Conservation (phyloP, 2,113 vertebrate species). For the Eira barbara region DNA sequence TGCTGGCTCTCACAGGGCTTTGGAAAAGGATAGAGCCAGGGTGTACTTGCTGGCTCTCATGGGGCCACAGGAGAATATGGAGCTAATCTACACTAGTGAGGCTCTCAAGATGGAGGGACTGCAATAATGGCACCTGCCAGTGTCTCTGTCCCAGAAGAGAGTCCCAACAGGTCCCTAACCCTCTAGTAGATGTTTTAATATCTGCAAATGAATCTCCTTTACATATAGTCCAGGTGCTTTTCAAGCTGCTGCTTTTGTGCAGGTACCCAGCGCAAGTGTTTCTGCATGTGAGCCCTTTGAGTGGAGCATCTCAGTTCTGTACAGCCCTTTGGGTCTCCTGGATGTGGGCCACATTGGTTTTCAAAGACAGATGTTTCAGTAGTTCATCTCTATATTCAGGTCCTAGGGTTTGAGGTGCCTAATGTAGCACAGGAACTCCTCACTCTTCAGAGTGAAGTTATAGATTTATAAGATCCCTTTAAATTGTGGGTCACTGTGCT, state of each 20-base stretch:
- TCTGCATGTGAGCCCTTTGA: background rate
- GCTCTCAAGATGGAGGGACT: background rate
- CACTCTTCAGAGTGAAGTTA: background rate
- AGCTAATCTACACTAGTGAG: background rate
- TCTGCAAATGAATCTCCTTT: background rate
- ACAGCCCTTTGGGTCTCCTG: background rate
- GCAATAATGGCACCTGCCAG: background rate
- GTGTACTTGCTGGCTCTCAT: background rate
- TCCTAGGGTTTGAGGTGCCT: background rate
- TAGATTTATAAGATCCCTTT: background rate
- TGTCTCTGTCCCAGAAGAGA: background rate
- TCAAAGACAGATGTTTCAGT: background rate
- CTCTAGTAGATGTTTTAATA: background rate
- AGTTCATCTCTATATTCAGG: background rate
- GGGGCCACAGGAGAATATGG: background rate
- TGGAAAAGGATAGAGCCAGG: background rate
- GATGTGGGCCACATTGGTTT: background rate
- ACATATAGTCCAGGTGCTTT: background rate
- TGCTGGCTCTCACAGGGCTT: background rate
- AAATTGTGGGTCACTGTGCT: background rate
- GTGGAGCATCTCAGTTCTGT: background rate
- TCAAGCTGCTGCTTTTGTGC: background rate
- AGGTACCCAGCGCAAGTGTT: background rate
- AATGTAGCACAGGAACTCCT: background rate
- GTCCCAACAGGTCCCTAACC: background rate